Conservation (phyloP, 2,888 invertebrate species). For the Mycalesis mineus region DNA sequence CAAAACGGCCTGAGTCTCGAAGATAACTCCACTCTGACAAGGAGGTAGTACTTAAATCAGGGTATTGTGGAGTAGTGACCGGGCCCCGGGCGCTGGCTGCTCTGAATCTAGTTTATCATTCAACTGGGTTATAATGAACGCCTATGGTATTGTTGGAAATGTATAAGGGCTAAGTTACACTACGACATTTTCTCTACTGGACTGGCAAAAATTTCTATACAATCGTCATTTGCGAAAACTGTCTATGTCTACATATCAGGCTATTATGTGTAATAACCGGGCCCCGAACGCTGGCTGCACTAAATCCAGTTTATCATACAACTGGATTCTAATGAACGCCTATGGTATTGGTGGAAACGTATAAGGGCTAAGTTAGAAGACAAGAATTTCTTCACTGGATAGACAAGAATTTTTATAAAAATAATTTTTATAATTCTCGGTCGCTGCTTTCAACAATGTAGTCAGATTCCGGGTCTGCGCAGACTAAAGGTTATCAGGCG, state of each 20-base stretch:
- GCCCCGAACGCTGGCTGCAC: slow-evolving; percentile 23
- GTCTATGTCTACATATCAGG: too few relatives aligned
- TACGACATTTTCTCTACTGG: too few relatives aligned
- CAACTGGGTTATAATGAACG: slow-evolving; percentile 16
- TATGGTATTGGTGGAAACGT: slow-evolving; percentile 16
- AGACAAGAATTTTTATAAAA: too few relatives aligned
- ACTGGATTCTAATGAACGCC: slow-evolving; percentile 12
- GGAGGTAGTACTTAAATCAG: slow-evolving; percentile 38
- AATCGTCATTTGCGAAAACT: too few relatives aligned
- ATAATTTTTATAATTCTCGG: too few relatives aligned
- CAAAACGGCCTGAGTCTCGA: too few relatives aligned
- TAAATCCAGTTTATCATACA: slow-evolving; percentile 22
- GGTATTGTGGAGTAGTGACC: slow-evolving; percentile 42
- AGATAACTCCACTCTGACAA: not conserved
- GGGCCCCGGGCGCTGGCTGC: slow-evolving; percentile 22
- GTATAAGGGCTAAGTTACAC: not conserved
- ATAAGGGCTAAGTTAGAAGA: too few relatives aligned
- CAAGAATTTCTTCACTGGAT: too few relatives aligned
- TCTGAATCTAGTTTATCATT: slow-evolving; percentile 23
- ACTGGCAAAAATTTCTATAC: too few relatives aligned
- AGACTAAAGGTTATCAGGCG: too few relatives aligned
- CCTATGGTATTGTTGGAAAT: slow-evolving; percentile 18
- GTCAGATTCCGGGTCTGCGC: too few relatives aligned
- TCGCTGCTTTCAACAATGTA: too few relatives aligned
- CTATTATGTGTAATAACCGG: slow-evolving; percentile 41